phyloP scores from a whole-genome alignment of 2,113 vertebrate species.

The Pangasianodon hypophthalmus region DNA sequence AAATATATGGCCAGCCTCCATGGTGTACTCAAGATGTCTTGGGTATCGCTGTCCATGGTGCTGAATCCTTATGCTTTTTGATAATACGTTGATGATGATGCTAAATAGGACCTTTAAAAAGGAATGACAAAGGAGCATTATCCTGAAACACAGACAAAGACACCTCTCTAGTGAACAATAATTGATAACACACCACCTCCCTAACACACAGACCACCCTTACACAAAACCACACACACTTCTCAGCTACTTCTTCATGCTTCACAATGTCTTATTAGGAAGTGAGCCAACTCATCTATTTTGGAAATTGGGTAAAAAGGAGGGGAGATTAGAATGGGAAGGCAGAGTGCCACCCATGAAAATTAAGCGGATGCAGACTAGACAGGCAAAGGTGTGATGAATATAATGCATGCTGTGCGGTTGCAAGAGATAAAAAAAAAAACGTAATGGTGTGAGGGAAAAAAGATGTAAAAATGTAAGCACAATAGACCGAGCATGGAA shows the following conservation, averaged over 20 bases:
- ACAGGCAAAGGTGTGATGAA: background rate
- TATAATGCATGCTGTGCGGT: background rate
- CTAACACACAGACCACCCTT: background rate
- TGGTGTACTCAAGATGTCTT: background rate
- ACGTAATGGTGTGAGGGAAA: background rate
- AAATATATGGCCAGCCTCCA: background rate
- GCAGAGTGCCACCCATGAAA: background rate
- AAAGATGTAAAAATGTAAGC: background rate
- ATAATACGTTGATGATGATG: background rate
- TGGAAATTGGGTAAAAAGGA: background rate
- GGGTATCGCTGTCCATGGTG: conserved; percentile 13
- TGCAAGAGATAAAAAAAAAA: background rate
- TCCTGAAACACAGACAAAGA: background rate
- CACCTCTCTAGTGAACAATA: background rate
- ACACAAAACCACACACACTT: background rate
- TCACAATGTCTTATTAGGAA: conserved; percentile 29
- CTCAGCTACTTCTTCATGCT: conserved; percentile 6
- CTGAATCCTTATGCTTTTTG: background rate
- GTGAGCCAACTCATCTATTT: conserved; percentile 33
- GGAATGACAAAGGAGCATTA: background rate
- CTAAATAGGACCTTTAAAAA: background rate
- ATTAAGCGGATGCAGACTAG: conserved; percentile 7
- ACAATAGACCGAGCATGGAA: conserved; percentile 1
- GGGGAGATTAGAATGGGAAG: conserved; percentile 5
- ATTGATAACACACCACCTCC: background rate